Evolutionary conservation across 2,888 invertebrate genomes (phyloP).

Genomic region (Deroplatys truncata): DNA sequence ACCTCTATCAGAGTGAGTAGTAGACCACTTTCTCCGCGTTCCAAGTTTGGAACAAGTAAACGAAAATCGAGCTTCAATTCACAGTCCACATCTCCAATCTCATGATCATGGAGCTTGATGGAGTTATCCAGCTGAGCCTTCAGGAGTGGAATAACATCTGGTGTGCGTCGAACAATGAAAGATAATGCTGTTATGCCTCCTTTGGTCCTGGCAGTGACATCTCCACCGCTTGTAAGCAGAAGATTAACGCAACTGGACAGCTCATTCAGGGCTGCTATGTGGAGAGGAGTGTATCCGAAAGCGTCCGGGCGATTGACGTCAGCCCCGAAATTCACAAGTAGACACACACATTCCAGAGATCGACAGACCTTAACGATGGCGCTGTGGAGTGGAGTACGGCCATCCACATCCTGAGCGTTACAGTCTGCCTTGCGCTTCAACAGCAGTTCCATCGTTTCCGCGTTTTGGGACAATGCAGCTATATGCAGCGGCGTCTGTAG

Average conservation of each 20-base stretch:
- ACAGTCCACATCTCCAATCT: constrained; percentile 81
- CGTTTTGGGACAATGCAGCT: constrained; percentile 74
- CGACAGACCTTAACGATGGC: constrained; percentile 70
- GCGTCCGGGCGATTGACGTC: constrained; percentile 67
- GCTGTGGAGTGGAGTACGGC: constrained; percentile 74
- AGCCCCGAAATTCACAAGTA: constrained; percentile 46
- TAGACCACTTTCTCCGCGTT: constrained; percentile 65
- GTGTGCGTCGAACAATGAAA: constrained; percentile 79
- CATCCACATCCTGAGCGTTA: constrained; percentile 65
- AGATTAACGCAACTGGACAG: constrained; percentile 71
- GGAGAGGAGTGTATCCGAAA: constrained; percentile 80
- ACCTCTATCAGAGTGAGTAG: constrained; percentile 72
- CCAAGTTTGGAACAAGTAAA: constrained; percentile 40
- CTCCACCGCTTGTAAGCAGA: constrained; percentile 71
- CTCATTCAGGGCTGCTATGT: constrained; percentile 79
- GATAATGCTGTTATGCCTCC: constrained; percentile 76
- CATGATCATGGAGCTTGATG: constrained; percentile 75
- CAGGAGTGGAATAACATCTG: constrained; percentile 72
- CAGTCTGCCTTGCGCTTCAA: constrained; percentile 62
- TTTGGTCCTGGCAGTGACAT: constrained; percentile 74
- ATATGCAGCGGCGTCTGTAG: constrained; percentile 81
- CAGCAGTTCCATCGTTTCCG: constrained; percentile 69
- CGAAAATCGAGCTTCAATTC: constrained; percentile 67
- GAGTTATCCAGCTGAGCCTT: constrained; percentile 68
- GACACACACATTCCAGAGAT: constrained; percentile 64